Conservation (phyloP, 2,888 invertebrate species). For the Gisinianus flammeolus region DNA sequence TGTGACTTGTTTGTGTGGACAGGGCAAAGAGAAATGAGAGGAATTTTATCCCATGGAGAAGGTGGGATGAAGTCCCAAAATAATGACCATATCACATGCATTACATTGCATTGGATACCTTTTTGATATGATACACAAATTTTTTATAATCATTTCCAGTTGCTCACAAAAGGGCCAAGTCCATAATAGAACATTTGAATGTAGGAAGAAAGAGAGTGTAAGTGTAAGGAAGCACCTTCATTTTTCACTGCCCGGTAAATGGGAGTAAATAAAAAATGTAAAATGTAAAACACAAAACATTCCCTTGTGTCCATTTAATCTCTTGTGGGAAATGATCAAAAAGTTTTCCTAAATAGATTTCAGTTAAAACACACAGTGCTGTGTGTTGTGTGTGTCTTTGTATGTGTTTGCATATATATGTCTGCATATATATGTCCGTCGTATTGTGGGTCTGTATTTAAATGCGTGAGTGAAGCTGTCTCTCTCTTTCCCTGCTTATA, state of each 20-base stretch:
- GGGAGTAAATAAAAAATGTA: neutral
- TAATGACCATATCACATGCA: slow-evolving; percentile 33
- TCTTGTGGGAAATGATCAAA: slow-evolving; percentile 35
- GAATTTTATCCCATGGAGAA: slow-evolving; percentile 20
- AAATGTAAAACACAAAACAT: neutral
- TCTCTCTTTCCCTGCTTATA: slow-evolving; percentile 4
- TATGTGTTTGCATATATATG: neutral
- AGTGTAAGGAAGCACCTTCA: neutral
- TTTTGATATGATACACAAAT: neutral
- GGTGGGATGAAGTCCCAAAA: slow-evolving; percentile 6
- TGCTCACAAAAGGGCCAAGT: neutral
- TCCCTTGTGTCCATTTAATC: slow-evolving; percentile 28
- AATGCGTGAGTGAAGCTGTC: neutral
- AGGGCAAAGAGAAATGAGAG: neutral
- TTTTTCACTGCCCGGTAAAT: neutral
- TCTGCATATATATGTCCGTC: neutral
- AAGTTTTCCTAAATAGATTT: slow-evolving; percentile 1
- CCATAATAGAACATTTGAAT: neutral
- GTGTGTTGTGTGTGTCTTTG: neutral
- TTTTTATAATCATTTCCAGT: neutral
- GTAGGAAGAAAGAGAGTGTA: neutral
- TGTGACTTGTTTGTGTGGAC: neutral
- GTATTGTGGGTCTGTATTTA: neutral
- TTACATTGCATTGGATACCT: slow-evolving; percentile 1
- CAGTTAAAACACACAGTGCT: neutral